Evolutionary conservation across 2,888 invertebrate genomes (phyloP), one percentile per base, ranked within the genome.

Genomic region (Agelastica alni): DNA sequence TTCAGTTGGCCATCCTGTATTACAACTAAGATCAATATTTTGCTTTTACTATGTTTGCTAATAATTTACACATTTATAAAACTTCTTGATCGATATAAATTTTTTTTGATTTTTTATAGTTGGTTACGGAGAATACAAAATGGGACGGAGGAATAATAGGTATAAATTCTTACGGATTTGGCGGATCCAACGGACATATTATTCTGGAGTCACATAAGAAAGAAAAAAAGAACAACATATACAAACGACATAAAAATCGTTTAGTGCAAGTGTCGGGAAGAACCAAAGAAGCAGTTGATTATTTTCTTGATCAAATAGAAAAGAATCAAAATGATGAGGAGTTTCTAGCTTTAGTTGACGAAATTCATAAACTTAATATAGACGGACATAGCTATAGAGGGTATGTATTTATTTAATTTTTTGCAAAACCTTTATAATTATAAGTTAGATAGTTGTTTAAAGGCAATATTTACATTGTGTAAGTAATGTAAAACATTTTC

Each of bases 351-450:
- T 77, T 93, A 47, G 76, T 95, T 41, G 87, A 88, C 69, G 84
- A 85, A 67, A 82, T 90, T 49, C 87, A 88, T 71, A 78, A 82
- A 32, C 79, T 78, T 37, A 82, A 85, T 64, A 83, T 91, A 56
- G 78, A 84, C 26, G 85, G 89, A 0, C 93, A 94, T 76, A 79
- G 83, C 17, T 86, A 82, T 77, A 84, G 95, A 67, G 96, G 95
- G 5, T 94, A 83, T 77, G 79, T 85, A 36, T 13, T n/a, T n/a
- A n/a, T n/a, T n/a, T n/a, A n/a, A n/a, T n/a, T n/a, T n/a, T n/a
- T n/a, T n/a, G n/a, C n/a, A n/a, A n/a, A n/a, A n/a, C n/a, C n/a
- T n/a, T n/a, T n/a, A n/a, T n/a, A n/a, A n/a, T n/a, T n/a, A n/a
- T n/a, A n/a, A n/a, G n/a, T n/a, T n/a, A n/a, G n/a, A n/a, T n/a